Percentiles rank a stretch among this genome's conserved stretches.
Conservation (phyloP, 2,888 invertebrate species). For the Ashinkailepas kermadecensis region DNA sequence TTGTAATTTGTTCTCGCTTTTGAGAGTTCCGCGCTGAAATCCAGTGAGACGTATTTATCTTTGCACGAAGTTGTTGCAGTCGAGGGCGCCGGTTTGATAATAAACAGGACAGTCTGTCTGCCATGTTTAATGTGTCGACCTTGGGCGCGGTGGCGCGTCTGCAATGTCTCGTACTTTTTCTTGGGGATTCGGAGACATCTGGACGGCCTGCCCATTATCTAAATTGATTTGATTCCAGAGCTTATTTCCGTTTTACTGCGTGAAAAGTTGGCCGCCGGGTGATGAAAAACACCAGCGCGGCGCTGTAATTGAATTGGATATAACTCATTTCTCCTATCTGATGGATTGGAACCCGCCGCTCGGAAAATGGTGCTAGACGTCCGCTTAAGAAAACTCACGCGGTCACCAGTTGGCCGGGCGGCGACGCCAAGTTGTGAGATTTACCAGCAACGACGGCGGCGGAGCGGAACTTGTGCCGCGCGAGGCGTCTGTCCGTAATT, state of each 20-base stretch:
- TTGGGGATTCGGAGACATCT: background rate
- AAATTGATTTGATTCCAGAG: conserved; percentile 20
- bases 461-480: background rate
- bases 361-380: background rate
- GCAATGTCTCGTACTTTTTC: too few relatives aligned
- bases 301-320: conserved; percentile 16
- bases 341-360: background rate
- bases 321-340: conserved; percentile 19
- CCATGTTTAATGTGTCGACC: background rate
- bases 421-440: background rate
- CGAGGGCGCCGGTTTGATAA: background rate
- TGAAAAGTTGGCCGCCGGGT: conserved; percentile 4
- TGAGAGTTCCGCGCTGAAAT: background rate
- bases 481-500: background rate
- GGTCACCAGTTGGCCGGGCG: too few relatives aligned
- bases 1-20: background rate
- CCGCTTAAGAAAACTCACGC: background rate
- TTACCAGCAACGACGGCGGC: too few relatives aligned
- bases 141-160: too few relatives aligned
- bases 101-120: background rate
- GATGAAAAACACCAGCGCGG: conserved; percentile 14
- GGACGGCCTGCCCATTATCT: conserved; percentile 6
- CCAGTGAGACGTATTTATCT: conserved; percentile 12
- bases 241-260: conserved; percentile 22
- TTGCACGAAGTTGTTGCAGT: background rate